A percentile compares a stretch with the other conserved stretches of the same genome.
phyloP scores from a whole-genome alignment of 2,888 invertebrate genomes.

The Agriopis marginaria region DNA sequence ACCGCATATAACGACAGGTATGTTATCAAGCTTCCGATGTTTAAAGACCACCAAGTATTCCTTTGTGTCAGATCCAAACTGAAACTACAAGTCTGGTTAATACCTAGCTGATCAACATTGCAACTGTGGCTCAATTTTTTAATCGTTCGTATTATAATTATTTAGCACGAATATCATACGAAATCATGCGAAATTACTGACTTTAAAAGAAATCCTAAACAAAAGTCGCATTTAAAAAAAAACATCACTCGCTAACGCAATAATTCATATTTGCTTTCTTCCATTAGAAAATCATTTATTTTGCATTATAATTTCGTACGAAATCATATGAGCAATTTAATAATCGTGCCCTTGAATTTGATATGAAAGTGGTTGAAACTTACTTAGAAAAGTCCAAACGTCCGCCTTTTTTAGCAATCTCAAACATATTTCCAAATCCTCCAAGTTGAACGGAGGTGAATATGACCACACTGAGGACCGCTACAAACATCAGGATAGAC shows the following conservation, averaged over 20 bases:
- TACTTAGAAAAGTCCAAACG: slow-evolving; percentile 90
- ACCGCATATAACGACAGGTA: slow-evolving; percentile 94
- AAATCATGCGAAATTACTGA: too few relatives aligned
- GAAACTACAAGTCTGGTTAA: slow-evolving; percentile 82
- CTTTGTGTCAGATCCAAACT: slow-evolving; percentile 92
- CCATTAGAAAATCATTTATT: too few relatives aligned
- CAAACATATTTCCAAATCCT: slow-evolving; percentile 90
- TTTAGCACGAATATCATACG: too few relatives aligned
- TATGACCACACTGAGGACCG: slow-evolving; percentile 92
- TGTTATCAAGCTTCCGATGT: slow-evolving; percentile 92
- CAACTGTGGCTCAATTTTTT: too few relatives aligned
- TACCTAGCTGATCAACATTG: neutral
- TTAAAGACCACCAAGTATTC: slow-evolving; percentile 93
- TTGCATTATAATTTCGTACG: too few relatives aligned
- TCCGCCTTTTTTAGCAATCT: slow-evolving; percentile 88
- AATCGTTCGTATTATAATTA: too few relatives aligned
- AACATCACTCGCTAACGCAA: too few relatives aligned
- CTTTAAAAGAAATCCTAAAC: too few relatives aligned
- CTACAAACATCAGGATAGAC: slow-evolving; percentile 93
- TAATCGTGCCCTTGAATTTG: neutral
- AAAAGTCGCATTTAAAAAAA: too few relatives aligned
- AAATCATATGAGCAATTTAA: too few relatives aligned
- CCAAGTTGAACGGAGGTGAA: slow-evolving; percentile 90
- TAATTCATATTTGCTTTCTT: too few relatives aligned
- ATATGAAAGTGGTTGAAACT: slow-evolving; percentile 44